phyloP scores from a whole-genome alignment of 64 coral and sea anemone species.

The Actinia equina region DNA sequence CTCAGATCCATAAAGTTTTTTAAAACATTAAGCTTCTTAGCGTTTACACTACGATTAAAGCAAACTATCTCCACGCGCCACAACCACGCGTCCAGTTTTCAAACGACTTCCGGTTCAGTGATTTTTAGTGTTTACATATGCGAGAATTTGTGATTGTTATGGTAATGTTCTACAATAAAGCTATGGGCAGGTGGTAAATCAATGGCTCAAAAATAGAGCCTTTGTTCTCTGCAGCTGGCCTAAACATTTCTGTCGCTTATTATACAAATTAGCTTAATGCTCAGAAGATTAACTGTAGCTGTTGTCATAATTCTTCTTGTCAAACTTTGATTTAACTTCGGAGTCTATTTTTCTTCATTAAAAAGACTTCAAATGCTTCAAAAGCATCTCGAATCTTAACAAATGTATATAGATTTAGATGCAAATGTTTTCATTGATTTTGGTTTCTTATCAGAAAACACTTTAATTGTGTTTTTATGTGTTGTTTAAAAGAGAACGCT shows the following conservation, averaged over 20 bases:
- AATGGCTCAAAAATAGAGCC: slow-evolving; percentile 84
- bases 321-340: slow-evolving; percentile 23
- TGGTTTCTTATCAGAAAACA: background rate
- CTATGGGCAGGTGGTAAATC: slow-evolving; percentile 76
- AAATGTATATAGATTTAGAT: slow-evolving; percentile 60
- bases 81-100: slow-evolving; percentile 7
- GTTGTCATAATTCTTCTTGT: slow-evolving; percentile 39
- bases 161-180: slow-evolving; percentile 36
- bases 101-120: slow-evolving; percentile 40
- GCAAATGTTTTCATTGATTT: slow-evolving; percentile 71
- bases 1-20: background rate
- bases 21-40: background rate
- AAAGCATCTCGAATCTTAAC: slow-evolving; percentile 27
- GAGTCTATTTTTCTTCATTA: background rate
- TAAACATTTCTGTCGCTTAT: slow-evolving; percentile 57
- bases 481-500: background rate
- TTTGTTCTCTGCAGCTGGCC: slow-evolving; percentile 90
- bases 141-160: slow-evolving; percentile 41
- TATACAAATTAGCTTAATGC: slow-evolving; percentile 81
- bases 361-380: background rate
- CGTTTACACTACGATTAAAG: background rate
- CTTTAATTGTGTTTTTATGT: background rate
- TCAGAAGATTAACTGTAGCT: slow-evolving; percentile 35
- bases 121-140: slow-evolving; percentile 46
- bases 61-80: slow-evolving; percentile 7